phyloP scores from a whole-genome alignment of 2,797 vertebrate genomes.

The Pogonophryne albipinna region DNA sequence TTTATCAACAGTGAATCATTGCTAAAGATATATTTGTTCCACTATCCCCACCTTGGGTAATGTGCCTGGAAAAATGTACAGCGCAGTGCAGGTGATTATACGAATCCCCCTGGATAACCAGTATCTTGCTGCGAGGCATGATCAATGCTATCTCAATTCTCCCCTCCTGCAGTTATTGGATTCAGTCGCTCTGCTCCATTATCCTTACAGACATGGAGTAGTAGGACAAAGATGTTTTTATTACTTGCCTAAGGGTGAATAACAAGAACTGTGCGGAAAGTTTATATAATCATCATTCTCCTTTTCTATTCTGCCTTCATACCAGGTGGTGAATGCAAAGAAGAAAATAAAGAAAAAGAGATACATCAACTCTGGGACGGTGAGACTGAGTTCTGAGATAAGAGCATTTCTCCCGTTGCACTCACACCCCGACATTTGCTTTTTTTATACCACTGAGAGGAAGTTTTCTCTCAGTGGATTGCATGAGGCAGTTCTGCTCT shows the following conservation, averaged over 20 bases:
- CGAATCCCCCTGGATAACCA: conserved; percentile 56
- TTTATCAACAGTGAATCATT: conserved; percentile 29
- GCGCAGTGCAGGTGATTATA: conserved; percentile 26
- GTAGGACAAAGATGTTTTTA: conserved; percentile 74
- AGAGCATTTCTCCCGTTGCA: conserved; percentile 36
- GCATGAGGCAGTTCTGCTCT: conserved; percentile 32
- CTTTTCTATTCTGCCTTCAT: conserved; percentile 47
- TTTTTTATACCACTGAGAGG: conserved; percentile 2
- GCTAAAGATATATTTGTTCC: conserved; percentile 20
- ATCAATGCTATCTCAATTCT: conserved; percentile 76
- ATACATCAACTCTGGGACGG: conserved; percentile 95
- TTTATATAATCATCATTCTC: conserved; percentile 59
- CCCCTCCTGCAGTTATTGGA: conserved; percentile 74
- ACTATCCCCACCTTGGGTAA: conserved; percentile 4
- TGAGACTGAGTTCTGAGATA: conserved; percentile 80
- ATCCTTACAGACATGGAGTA: conserved; percentile 63
- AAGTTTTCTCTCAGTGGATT: conserved; percentile 45
- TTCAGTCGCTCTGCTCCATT: conserved; percentile 71
- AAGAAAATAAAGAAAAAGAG: conserved; percentile 98
- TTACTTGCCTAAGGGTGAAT: conserved; percentile 66
- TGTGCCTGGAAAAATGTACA: conserved; percentile 35
- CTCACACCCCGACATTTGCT: conserved; percentile 14
- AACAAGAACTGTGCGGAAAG: conserved; percentile 60
- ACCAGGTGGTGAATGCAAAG: conserved; percentile 94
- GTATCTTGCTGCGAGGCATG: conserved; percentile 57